Percentiles rank a stretch among this genome's conserved stretches.
phyloP scores from a whole-genome alignment of 2,888 invertebrate species.

The Euzetes globulus region DNA sequence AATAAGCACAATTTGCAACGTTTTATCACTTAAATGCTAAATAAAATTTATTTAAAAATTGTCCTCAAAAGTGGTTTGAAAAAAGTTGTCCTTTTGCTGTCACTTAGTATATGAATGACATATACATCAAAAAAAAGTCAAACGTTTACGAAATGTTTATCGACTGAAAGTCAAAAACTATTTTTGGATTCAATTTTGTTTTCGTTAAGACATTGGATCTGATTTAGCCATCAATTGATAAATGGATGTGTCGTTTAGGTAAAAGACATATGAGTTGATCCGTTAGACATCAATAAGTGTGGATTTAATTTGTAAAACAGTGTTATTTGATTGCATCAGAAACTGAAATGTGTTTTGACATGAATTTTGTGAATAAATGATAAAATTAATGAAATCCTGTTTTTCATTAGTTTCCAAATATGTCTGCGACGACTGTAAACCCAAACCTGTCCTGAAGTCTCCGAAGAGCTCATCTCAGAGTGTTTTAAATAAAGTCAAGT shows the following conservation, averaged over 20 bases:
- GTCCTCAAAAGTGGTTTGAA: too few relatives aligned
- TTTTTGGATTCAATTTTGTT: not conserved
- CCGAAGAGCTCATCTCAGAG: slow-evolving; percentile 1
- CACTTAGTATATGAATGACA: not conserved
- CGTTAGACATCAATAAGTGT: too few relatives aligned
- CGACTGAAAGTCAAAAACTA: not conserved
- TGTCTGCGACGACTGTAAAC: slow-evolving; percentile 16
- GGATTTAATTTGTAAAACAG: too few relatives aligned
- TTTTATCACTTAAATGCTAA: too few relatives aligned
- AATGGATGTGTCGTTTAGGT: too few relatives aligned
- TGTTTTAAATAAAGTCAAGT: not conserved
- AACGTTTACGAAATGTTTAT: slow-evolving; percentile 7
- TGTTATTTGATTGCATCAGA: not conserved
- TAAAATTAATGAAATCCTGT: not conserved
- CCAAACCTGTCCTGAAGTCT: not conserved
- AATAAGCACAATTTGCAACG: too few relatives aligned
- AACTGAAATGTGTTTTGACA: not conserved
- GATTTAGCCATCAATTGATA: not conserved
- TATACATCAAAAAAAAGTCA: not conserved
- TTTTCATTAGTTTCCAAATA: slow-evolving; percentile 8
- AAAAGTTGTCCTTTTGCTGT: not conserved
- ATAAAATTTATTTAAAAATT: not conserved
- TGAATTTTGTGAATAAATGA: too few relatives aligned
- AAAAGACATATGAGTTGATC: too few relatives aligned
- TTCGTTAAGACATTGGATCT: not conserved